These are phyloP conservation scores for Tribolium freemani DNA, from an alignment of 2,888 invertebrate genomes.

Conservation along the genomic window DNA sequence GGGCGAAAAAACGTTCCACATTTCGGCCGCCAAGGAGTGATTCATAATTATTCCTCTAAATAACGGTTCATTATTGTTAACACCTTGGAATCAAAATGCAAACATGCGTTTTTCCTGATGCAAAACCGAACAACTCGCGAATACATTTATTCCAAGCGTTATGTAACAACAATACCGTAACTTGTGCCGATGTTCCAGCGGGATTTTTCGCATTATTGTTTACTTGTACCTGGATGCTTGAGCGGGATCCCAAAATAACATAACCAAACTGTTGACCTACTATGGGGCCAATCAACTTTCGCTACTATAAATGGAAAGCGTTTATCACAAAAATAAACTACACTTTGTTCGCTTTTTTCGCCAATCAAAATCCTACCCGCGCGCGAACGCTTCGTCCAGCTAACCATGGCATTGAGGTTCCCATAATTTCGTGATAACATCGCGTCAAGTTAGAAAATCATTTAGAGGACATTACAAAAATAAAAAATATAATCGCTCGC, in stretches of 20 bases:
- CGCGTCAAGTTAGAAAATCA: not conserved
- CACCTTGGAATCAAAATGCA: slow-evolving; percentile 35
- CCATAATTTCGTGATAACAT: slow-evolving; percentile 1
- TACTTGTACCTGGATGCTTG: slow-evolving; percentile 41
- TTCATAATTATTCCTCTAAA: slow-evolving; percentile 27
- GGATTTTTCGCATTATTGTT: slow-evolving; percentile 32
- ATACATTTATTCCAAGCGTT: not conserved
- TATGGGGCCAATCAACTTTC: slow-evolving; percentile 54
- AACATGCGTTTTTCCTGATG: slow-evolving; percentile 36
- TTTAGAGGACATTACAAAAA: slow-evolving; percentile 12
- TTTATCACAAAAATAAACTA: slow-evolving; percentile 48
- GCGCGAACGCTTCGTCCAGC: not conserved
- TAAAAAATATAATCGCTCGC: slow-evolving; percentile 18
- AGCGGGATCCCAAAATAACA: slow-evolving; percentile 45
- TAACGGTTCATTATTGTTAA: slow-evolving; percentile 37
- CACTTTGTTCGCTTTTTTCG: slow-evolving; percentile 37
- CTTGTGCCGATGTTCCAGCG: not conserved
- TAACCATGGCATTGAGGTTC: not conserved
- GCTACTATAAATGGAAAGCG: slow-evolving; percentile 49
- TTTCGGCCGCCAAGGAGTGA: not conserved
- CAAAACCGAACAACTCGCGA: slow-evolving; percentile 21
- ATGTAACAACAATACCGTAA: not conserved
- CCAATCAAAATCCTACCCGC: slow-evolving; percentile 25
- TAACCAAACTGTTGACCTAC: slow-evolving; percentile 50
- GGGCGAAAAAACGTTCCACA: not conserved